Percentiles rank a stretch among this genome's conserved stretches.
These are phyloP conservation scores for Cyanoramphus novaezelandiae DNA, from an alignment of 2,113 vertebrate species.

Conservation along the genomic window DNA sequence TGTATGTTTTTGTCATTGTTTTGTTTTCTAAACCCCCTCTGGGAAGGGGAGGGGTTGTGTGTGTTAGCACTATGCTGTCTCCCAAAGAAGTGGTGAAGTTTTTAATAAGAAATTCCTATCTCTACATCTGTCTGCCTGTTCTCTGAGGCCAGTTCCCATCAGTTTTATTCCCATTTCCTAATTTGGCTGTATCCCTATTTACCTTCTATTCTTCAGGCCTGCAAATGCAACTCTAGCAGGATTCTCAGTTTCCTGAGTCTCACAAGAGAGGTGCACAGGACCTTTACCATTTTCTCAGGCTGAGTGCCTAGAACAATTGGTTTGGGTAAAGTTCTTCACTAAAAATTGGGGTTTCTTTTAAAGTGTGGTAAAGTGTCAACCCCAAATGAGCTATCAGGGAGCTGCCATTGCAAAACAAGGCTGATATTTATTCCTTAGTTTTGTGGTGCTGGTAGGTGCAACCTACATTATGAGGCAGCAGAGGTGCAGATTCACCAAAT, in stretches of 20 bases:
- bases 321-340: background rate
- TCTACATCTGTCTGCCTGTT: background rate
- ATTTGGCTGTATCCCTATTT: background rate
- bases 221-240: background rate
- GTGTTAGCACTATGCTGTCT: background rate
- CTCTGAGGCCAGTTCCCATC: background rate
- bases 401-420: background rate
- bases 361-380: background rate
- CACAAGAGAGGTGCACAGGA: background rate
- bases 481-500: background rate
- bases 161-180: background rate
- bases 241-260: background rate
- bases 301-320: background rate
- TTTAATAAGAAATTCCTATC: background rate
- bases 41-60: background rate
- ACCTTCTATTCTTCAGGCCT: background rate
- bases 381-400: background rate
- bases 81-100: background rate
- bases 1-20: background rate
- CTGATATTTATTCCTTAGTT: background rate
- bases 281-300: background rate
- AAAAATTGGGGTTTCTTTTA: background rate
- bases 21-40: background rate
- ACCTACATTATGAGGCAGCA: background rate
- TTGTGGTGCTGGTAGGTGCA: background rate